Base-by-base conservation (phyloP, 2,113 vertebrate genomes). In the Picathartes gymnocephalus region DNA sequence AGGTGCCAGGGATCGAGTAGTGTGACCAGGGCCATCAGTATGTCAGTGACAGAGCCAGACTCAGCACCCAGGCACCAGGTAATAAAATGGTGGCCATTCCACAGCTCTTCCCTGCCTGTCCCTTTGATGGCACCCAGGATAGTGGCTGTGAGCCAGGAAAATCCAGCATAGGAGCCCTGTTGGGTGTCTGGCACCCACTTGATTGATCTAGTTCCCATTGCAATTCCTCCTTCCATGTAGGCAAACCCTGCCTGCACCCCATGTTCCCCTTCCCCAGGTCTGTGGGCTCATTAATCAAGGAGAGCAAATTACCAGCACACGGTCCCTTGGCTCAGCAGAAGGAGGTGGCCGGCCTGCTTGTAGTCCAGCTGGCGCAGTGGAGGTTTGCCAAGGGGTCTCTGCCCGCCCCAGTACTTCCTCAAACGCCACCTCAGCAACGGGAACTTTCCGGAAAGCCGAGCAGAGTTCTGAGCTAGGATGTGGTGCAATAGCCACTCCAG, bases 1-100 rank as follows among this genome's bases (percentile, higher is more conserved):
- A 66, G 12, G 3, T 13, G 7, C 33, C 13, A 0, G 12, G 40
- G 35, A 20, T 60, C 2, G 1, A 31, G 57, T 1, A 9, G 14
- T 15, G 31, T n/a, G 35, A 54, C 21, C 40, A 35, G 57, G 51
- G 25, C 14, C 30, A 35, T 54, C 54, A 15, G 25, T 40, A 35
- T 23, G 30, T 42, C 45, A 15, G 28, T 4, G 57, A 35, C 77
- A 56, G 40, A 65, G 64, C 76, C 22, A n/a, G 31, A 56, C 21
- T 28, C 42, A 51, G 5, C 48, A 69, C 62, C 30, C 23, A 15
- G 21, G 44, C n/a, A n/a, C 56, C 16, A 57, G 10, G 9, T n/a
- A 61, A 51, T 53, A 22, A 14, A 69, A 40, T 25, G 10, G 8
- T 10, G 13, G 31, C 24, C 42, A 25, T 21, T 12, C 50, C 61